Conservation (phyloP, 2,888 invertebrate species). For the Pseudoips prasinana region DNA sequence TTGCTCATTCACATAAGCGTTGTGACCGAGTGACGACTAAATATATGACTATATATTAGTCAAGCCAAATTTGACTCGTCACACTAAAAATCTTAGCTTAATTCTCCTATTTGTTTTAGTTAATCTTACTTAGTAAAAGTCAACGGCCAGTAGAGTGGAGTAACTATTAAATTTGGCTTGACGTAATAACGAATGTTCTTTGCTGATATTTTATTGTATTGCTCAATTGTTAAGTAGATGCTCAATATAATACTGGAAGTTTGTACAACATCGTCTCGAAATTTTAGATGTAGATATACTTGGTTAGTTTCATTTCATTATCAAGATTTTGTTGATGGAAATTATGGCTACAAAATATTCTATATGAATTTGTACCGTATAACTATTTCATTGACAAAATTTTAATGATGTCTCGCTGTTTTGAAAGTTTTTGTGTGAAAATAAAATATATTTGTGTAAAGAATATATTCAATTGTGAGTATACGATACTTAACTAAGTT, state of each 20-base stretch:
- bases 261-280: conserved; percentile 12
- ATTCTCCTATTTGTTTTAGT: conserved; percentile 4
- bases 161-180: conserved; percentile 32
- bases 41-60: too few relatives aligned
- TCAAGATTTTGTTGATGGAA: too few relatives aligned
- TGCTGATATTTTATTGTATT: conserved; percentile 12
- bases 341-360: too few relatives aligned
- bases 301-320: too few relatives aligned
- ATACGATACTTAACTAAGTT: too few relatives aligned
- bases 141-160: conserved; percentile 36
- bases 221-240: conserved; percentile 19
- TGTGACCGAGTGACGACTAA: conserved; percentile 10
- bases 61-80: conserved; percentile 27
- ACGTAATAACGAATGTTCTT: conserved; percentile 9
- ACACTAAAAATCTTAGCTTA: conserved; percentile 12
- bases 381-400: too few relatives aligned
- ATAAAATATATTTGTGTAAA: too few relatives aligned
- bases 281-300: conserved; percentile 7
- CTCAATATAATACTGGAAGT: conserved; percentile 16
- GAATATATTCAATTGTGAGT: too few relatives aligned
- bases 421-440: too few relatives aligned
- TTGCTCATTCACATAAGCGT: conserved; percentile 24
- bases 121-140: conserved; percentile 18
- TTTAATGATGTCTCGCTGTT: too few relatives aligned
- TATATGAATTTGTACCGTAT: too few relatives aligned